phyloP scores from a whole-genome alignment of 2,797 vertebrate genomes.

The Fringilla coelebs region DNA sequence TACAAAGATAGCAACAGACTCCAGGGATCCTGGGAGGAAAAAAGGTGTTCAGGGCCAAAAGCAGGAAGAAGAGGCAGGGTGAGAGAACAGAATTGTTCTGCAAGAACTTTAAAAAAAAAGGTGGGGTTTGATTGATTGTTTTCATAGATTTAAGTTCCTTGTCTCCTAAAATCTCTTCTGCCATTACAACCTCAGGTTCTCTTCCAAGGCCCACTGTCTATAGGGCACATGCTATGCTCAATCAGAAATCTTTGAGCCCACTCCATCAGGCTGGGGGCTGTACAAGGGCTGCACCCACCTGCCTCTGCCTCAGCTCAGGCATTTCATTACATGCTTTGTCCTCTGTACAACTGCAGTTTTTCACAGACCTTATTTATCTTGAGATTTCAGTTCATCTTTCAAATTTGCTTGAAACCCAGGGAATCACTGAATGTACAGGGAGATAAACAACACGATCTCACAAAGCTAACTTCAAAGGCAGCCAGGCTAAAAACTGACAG shows the following conservation, averaged over 20 bases:
- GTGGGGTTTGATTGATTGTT: neutral
- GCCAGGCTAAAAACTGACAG: neutral
- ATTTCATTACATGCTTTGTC: neutral
- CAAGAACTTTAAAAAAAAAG: neutral
- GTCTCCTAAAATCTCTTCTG: neutral
- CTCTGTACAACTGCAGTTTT: slow-evolving; percentile 34
- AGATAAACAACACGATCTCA: neutral
- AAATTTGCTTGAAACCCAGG: slow-evolving; percentile 1
- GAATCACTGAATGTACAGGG: slow-evolving; percentile 21
- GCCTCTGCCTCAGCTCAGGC: neutral
- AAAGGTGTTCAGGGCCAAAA: neutral
- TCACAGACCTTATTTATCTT: slow-evolving; percentile 28
- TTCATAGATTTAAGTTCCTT: neutral
- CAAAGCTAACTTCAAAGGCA: slow-evolving; percentile 16
- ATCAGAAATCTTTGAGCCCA: neutral
- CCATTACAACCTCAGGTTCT: neutral
- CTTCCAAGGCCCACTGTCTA: neutral
- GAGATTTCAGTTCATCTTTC: slow-evolving; percentile 47
- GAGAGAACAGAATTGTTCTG: neutral
- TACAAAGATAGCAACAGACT: slow-evolving; percentile 24
- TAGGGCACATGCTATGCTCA: neutral
- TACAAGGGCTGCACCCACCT: slow-evolving; percentile 24
- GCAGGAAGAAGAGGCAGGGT: neutral
- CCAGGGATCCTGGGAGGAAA: neutral
- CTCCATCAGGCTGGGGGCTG: neutral